These are phyloP conservation scores for Xerus rutilus DNA, from an alignment of 2,797 vertebrate genomes.

Conservation along the genomic window DNA sequence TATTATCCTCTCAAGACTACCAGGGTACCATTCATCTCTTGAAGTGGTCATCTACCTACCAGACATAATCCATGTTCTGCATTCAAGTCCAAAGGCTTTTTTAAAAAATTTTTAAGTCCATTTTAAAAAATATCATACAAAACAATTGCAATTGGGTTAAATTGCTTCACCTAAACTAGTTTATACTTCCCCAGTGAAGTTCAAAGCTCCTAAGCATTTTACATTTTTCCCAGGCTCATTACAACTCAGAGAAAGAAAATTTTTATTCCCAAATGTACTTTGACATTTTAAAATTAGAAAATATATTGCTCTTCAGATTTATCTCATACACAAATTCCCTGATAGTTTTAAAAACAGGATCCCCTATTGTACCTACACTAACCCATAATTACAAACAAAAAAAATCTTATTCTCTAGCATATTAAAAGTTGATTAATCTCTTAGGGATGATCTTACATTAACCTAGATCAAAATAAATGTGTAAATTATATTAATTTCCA, in stretches of 20 bases:
- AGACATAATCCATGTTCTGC: constrained; percentile 5
- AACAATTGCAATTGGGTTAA: constrained; percentile 45
- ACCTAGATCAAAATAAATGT: constrained; percentile 60
- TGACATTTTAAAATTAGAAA: constrained; percentile 66
- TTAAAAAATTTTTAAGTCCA: too few relatives aligned
- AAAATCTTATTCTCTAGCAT: not conserved
- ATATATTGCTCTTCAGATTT: constrained; percentile 48
- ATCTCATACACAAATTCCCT: not conserved
- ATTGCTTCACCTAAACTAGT: constrained; percentile 41
- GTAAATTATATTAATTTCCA: constrained; percentile 55
- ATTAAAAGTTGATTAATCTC: constrained; percentile 52
- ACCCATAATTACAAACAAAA: constrained; percentile 20
- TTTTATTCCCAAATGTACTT: constrained; percentile 54
- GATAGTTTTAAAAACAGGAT: constrained; percentile 50
- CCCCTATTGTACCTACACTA: constrained; percentile 19
- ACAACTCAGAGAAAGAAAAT: constrained; percentile 50
- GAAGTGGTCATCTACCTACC: not conserved
- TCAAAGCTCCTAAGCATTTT: constrained; percentile 61
- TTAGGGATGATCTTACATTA: constrained; percentile 31
- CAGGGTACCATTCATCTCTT: not conserved
- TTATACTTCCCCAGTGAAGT: constrained; percentile 56
- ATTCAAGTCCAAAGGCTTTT: not conserved
- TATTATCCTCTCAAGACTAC: constrained; percentile 8
- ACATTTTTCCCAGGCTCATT: constrained; percentile 13
- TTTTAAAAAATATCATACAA: not conserved